Evolutionary conservation across 2,113 vertebrate species (phyloP).

Genomic region (Perccottus glenii): DNA sequence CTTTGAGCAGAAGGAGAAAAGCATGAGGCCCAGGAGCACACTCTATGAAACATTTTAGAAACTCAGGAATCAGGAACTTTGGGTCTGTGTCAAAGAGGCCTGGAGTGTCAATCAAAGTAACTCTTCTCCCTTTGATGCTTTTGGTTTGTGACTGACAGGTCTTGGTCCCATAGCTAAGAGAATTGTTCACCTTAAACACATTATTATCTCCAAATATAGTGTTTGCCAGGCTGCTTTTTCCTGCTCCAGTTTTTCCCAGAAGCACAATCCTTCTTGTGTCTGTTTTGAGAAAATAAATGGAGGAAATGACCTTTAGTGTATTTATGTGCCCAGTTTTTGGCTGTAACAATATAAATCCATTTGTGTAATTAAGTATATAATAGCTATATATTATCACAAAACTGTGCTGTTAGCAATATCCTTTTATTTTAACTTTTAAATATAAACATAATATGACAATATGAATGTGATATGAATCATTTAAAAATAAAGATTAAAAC

Average conservation of each 20-base stretch:
- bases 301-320: neutral
- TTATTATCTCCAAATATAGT: neutral
- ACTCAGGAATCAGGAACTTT: neutral
- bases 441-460: too few species aligned
- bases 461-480: too few species aligned
- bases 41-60: neutral
- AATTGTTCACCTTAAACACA: neutral
- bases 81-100: neutral
- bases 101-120: neutral
- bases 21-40: neutral
- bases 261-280: neutral
- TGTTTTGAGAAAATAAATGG: neutral
- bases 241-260: constrained; percentile 1
- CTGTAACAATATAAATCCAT: too few species aligned
- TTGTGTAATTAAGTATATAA: too few species aligned
- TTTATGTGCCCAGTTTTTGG: too few species aligned
- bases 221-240: neutral
- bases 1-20: neutral
- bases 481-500: too few species aligned
- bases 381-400: too few species aligned
- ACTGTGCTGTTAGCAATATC: too few species aligned
- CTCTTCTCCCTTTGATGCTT: neutral
- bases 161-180: neutral
- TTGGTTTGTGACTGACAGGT: neutral
- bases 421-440: too few species aligned